A percentile compares a stretch with the other conserved stretches of the same genome.
Conservation (phyloP, 2,113 vertebrate species). For the Colinus virginianus region DNA sequence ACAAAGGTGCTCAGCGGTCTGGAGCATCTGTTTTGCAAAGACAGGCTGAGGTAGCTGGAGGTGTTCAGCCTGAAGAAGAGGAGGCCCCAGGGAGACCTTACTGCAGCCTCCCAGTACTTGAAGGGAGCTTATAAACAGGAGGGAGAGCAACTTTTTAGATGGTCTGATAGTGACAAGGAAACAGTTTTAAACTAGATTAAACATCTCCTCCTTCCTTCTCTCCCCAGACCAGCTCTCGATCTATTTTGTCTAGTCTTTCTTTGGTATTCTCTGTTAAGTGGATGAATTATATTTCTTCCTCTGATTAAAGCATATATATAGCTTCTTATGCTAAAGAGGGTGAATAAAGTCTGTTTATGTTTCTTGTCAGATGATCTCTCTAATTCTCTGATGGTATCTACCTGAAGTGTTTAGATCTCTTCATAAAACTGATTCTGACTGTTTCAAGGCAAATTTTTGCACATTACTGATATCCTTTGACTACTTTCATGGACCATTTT, state of each 20-base stretch:
- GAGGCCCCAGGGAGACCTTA: no score
- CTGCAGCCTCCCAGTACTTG: no score
- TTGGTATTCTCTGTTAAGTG: neutral
- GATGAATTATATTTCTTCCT: neutral
- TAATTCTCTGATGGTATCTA: neutral
- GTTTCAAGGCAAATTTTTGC: neutral
- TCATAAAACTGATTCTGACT: neutral
- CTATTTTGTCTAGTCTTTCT: neutral
- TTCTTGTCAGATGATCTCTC: neutral
- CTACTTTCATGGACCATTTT: neutral
- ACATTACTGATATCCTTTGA: neutral
- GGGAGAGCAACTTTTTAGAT: no score
- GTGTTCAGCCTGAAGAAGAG: no score
- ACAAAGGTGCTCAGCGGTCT: no score
- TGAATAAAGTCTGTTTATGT: neutral
- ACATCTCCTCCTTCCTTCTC: neutral
- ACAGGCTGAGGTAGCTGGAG: no score
- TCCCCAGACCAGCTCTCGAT: fast-evolving
- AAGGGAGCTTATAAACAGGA: no score
- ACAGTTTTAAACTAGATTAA: neutral
- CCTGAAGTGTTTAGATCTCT: neutral
- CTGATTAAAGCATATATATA: neutral
- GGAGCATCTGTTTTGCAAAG: no score
- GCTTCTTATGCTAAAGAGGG: neutral
- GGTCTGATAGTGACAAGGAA: no score